These are phyloP conservation scores for Pegea sp. DNA, from an alignment of 23 tunicate species.

Conservation along the genomic window DNA sequence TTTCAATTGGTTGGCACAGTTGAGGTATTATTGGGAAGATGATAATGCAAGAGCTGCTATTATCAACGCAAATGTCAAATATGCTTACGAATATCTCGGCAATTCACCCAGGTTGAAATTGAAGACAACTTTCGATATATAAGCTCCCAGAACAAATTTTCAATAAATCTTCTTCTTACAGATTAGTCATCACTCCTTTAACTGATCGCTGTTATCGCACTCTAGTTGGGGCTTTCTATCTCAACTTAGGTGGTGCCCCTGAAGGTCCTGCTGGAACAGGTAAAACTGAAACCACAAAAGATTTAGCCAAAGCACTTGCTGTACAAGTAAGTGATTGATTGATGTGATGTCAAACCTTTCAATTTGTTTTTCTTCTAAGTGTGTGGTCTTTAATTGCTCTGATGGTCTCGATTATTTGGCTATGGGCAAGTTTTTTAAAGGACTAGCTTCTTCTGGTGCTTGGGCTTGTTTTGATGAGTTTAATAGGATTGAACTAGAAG, in stretches of 20 bases:
- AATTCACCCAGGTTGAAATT: conserved; percentile 69
- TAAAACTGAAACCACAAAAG: conserved; percentile 97
- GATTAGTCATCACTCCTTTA: conserved; percentile 93
- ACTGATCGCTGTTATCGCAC: conserved; percentile 99
- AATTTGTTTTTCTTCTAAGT: conserved; percentile 10
- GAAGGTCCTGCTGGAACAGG: conserved; percentile 99
- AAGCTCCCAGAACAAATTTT: not conserved
- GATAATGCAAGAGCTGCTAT: conserved; percentile 95
- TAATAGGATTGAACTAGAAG: conserved; percentile 97
- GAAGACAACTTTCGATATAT: not conserved
- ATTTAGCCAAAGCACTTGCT: conserved; percentile 96
- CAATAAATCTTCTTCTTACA: not conserved
- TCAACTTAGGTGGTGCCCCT: conserved; percentile 95
- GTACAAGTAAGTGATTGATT: conserved; percentile 43
- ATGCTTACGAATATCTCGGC: conserved; percentile 96
- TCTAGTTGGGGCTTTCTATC: conserved; percentile 90
- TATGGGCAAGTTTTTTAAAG: conserved; percentile 99
- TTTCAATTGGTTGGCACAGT: conserved; percentile 94
- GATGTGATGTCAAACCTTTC: not conserved
- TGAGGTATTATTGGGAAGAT: conserved; percentile 94
- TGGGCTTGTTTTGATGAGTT: conserved; percentile 99
- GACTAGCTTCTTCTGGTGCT: conserved; percentile 90
- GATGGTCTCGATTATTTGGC: conserved; percentile 98
- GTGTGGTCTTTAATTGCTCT: conserved; percentile 97
- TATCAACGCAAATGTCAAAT: conserved; percentile 96